Percentiles rank a stretch among this genome's conserved stretches.
Evolutionary conservation across 1,140 invertebrate species (phyloP).

Genomic region (Aphelinus certus): DNA sequence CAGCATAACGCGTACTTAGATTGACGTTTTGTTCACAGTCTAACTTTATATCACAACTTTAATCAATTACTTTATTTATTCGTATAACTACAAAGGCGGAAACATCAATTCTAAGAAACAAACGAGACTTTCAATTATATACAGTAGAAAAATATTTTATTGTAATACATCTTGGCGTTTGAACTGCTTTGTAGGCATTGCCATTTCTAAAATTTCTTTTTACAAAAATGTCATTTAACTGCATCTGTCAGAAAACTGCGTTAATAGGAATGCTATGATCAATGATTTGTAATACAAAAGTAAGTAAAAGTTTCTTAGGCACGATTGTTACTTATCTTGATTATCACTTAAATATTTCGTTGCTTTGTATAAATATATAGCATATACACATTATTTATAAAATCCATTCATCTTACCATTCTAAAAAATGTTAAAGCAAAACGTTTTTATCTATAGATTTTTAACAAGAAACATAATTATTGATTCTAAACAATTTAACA

Average conservation of each 20-base stretch:
- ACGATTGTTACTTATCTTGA: conserved; percentile 10
- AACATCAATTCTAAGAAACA: conserved; percentile 13
- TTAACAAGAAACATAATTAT: conserved; percentile 40
- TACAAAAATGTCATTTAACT: conserved; percentile 25
- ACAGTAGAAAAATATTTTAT: conserved; percentile 43
- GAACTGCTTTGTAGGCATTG: neutral
- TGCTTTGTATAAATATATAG: conserved; percentile 24
- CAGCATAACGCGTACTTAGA: conserved; percentile 9
- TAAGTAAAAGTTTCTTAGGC: conserved; percentile 31
- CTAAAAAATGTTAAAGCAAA: conserved; percentile 30
- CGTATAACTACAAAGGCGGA: conserved; percentile 11
- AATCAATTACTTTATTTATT: conserved; percentile 15
- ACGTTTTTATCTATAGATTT: conserved; percentile 31
- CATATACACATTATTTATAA: conserved; percentile 30
- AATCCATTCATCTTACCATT: conserved; percentile 35
- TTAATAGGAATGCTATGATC: conserved; percentile 47
- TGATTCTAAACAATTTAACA: conserved; percentile 20
- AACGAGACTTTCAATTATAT: conserved; percentile 23
- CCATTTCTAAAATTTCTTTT: conserved; percentile 29
- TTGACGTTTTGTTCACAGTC: conserved; percentile 29
- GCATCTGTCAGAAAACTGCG: conserved; percentile 44
- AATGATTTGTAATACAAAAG: conserved; percentile 23
- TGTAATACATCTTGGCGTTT: conserved; percentile 15
- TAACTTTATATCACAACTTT: conserved; percentile 40
- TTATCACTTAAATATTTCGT: conserved; percentile 27